These are phyloP conservation scores for Scaptomyza parva DNA, from an alignment of 2,888 invertebrate species.

Conservation along the genomic window DNA sequence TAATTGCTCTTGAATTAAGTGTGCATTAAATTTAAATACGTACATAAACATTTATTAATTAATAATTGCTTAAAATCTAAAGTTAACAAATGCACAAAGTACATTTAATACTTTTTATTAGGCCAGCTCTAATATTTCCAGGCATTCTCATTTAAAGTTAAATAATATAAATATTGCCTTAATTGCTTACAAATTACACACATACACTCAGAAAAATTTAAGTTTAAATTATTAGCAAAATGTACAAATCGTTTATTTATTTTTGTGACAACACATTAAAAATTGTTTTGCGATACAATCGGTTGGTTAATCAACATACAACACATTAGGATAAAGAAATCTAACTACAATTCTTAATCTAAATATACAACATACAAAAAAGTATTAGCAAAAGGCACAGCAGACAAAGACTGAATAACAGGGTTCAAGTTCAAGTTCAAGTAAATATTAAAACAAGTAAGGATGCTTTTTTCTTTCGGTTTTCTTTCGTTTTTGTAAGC, in stretches of 20 bases:
- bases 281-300: slow-evolving; percentile 7
- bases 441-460: slow-evolving; percentile 43
- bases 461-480: slow-evolving; percentile 64
- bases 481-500: neutral
- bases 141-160: slow-evolving; percentile 8
- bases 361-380: slow-evolving; percentile 10
- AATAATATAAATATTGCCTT: slow-evolving; percentile 30
- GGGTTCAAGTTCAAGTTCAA: neutral
- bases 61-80: slow-evolving; percentile 29
- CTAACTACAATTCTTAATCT: slow-evolving; percentile 8
- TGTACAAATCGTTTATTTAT: slow-evolving; percentile 37
- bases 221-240: slow-evolving; percentile 52
- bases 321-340: slow-evolving; percentile 12
- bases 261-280: slow-evolving; percentile 17
- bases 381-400: slow-evolving; percentile 32
- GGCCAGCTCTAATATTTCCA: slow-evolving; percentile 45
- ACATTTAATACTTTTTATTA: slow-evolving; percentile 69
- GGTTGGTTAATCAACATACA: slow-evolving; percentile 31
- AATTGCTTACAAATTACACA: slow-evolving; percentile 25
- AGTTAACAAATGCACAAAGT: slow-evolving; percentile 74
- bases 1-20: slow-evolving; percentile 31
- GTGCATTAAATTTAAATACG: slow-evolving; percentile 47
- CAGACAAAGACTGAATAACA: slow-evolving; percentile 19
- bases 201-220: too few species aligned
- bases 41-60: slow-evolving; percentile 27